These are phyloP conservation scores for Erebia aethiops DNA, from an alignment of 2,888 invertebrate genomes.

Conservation along the genomic window DNA sequence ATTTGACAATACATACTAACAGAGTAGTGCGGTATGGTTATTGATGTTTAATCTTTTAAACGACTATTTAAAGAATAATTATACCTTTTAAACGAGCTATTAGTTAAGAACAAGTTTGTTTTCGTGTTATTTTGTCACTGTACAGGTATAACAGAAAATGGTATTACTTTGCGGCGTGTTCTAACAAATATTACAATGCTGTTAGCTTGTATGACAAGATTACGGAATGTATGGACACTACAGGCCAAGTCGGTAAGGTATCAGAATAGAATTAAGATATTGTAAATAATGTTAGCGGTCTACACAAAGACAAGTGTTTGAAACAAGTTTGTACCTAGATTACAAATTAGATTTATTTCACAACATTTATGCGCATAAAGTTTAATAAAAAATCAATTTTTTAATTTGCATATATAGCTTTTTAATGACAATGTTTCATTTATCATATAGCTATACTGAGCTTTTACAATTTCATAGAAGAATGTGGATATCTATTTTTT, in stretches of 20 bases:
- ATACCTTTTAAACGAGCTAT: conserved; percentile 25
- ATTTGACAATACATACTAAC: conserved; percentile 51
- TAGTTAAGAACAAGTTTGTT: conserved; percentile 30
- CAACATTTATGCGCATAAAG: not conserved
- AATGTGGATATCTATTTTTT: too few species aligned
- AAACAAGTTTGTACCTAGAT: conserved; percentile 16
- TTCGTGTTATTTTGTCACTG: conserved; percentile 31
- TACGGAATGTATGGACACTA: conserved; percentile 37
- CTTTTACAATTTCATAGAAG: too few species aligned
- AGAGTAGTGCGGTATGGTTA: conserved; percentile 27
- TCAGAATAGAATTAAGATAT: conserved; percentile 30
- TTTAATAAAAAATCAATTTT: not conserved
- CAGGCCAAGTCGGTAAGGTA: conserved; percentile 28
- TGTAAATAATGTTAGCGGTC: conserved; percentile 22
- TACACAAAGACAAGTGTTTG: conserved; percentile 15
- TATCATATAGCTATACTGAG: too few species aligned
- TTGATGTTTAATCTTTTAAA: conserved; percentile 24
- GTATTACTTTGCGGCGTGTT: conserved; percentile 36
- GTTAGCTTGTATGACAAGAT: conserved; percentile 43
- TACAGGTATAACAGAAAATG: conserved; percentile 28
- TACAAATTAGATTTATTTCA: conserved; percentile 16
- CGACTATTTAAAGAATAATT: conserved; percentile 20
- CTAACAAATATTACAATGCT: conserved; percentile 40
- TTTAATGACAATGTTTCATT: too few species aligned
- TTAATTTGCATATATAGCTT: not conserved